Base-by-base conservation (phyloP, 2,113 vertebrate species). In the Isurus oxyrinchus region DNA sequence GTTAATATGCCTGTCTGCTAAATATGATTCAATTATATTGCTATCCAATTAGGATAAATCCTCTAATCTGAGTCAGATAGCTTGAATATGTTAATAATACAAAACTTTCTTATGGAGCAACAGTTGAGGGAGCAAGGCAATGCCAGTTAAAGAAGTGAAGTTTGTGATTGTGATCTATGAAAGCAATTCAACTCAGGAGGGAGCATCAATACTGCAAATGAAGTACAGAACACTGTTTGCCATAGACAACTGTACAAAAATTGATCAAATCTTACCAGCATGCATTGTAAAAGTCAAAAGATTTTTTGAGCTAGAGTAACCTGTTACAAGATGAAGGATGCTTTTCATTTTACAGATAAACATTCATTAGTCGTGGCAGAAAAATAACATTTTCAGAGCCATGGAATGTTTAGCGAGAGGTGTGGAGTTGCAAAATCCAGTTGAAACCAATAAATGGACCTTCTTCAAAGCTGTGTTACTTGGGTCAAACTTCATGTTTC, bases 1-100 rank as follows among this genome's bases (percentile, higher is more conserved):
- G 59, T 76, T 95, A 69, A 76, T 72, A 72, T 72, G 49, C 49
- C 94, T 95, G 49, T 40, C 94, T 95, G 63, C 66, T 76, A 95
- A 95, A 95, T 95, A 53, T 69, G 66, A 69, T 95, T 95, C 44
- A 95, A 95, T 95, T 95, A 95, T 35, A 55, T 95, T 27, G 8
- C 94, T 76, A 55, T 8, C 93, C 67, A 94, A 94, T 94, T 67
- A 94, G 63, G 63, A 63, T 61, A 94, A 94, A 55, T 94, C n/a
- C 35, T 94, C 23, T n/a, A 94, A 72, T 95, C 8, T 95, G 94
- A 95, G 27, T 53, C 94, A 76, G 66, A 55, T 31, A 69, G 49
- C 44, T 27, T 11, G 44, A 49, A 49, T 72, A 27, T 49, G 40
- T 72, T 27, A 35, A 53, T 72, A 76, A 14, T 10, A 55, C 55